A percentile compares a stretch with the other conserved stretches of the same genome.
These are phyloP conservation scores for Eupithecia exiguata DNA, from an alignment of 2,888 invertebrate species.

Conservation along the genomic window DNA sequence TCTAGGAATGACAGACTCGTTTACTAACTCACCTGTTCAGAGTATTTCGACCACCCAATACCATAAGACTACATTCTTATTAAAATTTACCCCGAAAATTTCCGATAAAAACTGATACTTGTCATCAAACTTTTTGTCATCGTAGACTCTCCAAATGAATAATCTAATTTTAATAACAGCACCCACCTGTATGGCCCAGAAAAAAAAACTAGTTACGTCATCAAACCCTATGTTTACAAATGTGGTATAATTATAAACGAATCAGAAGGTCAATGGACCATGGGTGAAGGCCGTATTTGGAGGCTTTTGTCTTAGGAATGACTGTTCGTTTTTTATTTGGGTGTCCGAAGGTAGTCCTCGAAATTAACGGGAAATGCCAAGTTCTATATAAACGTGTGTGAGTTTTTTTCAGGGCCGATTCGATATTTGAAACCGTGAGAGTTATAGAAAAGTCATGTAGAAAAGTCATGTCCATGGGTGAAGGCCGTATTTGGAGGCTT, in stretches of 20 bases:
- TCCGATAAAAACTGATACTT: not conserved
- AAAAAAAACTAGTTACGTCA: slow-evolving; percentile 66
- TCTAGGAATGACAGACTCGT: not conserved
- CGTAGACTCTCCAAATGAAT: not conserved
- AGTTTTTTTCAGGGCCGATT: too few species aligned
- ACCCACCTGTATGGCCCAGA: slow-evolving; percentile 19
- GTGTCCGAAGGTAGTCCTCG: not conserved
- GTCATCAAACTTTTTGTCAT: slow-evolving; percentile 7
- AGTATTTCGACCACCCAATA: not conserved
- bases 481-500: slow-evolving; percentile 62
- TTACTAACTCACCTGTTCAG: not conserved
- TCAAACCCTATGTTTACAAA: slow-evolving; percentile 72
- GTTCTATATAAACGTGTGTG: not conserved
- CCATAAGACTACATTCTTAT: not conserved
- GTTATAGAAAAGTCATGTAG: too few species aligned
- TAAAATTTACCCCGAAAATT: not conserved
- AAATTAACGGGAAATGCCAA: not conserved
- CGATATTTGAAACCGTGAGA: too few species aligned
- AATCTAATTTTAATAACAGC: slow-evolving; percentile 13
- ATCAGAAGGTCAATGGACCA: slow-evolving; percentile 78
- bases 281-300: slow-evolving; percentile 67
- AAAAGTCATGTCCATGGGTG: too few species aligned
- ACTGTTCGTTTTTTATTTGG: not conserved
- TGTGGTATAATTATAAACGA: slow-evolving; percentile 79
- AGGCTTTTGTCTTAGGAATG: slow-evolving; percentile 52